Evolutionary conservation across 2,888 invertebrate genomes (phyloP).

Genomic region (Ametastegia equiseti): DNA sequence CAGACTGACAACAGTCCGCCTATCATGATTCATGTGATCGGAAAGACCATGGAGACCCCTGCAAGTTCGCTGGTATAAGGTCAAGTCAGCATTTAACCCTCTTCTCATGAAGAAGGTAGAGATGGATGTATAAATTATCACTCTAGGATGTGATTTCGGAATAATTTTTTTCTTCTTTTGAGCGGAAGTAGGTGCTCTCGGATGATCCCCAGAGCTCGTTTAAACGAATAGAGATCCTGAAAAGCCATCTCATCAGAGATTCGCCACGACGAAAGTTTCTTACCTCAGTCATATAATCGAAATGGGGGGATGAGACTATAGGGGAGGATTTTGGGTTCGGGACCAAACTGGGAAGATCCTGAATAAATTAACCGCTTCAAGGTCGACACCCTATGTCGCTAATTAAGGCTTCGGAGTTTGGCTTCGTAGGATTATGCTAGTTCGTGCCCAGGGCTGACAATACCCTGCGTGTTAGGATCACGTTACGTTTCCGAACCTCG

Average conservation of each 20-base stretch:
- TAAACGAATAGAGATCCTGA: neutral
- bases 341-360: neutral
- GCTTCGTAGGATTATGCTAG: neutral
- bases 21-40: no score
- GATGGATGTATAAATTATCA: no score
- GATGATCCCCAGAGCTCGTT: neutral
- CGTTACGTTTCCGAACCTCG: conserved; percentile 7
- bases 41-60: no score
- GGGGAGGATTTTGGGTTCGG: neutral
- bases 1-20: no score
- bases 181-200: no score
- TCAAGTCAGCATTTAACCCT: no score
- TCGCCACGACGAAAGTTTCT: conserved; percentile 1
- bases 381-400: neutral
- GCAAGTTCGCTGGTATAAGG: no score
- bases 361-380: conserved; percentile 16
- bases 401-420: conserved; percentile 19
- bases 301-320: neutral
- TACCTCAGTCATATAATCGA: conserved; percentile 8
- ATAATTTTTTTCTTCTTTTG: no score
- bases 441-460: no score
- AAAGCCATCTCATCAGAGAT: conserved; percentile 8
- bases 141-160: no score
- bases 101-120: no score
- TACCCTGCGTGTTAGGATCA: conserved; percentile 10